Evolutionary conservation across 1,140 invertebrate species (phyloP), one percentile per base, ranked within the genome.

Genomic region (Bradynema listronoti): DNA sequence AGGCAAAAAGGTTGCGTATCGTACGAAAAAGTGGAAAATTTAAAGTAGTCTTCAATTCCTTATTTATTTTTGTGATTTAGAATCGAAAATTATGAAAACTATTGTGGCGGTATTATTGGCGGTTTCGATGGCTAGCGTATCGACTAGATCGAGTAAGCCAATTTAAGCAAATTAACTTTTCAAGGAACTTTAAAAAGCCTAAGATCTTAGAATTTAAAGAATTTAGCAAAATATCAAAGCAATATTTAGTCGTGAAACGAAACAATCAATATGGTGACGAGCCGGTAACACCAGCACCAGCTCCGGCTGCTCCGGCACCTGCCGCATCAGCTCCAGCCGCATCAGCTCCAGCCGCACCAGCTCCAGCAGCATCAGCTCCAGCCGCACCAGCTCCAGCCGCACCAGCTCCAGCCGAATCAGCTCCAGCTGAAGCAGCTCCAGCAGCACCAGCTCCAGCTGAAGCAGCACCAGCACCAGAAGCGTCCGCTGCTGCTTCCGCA

Each of bases 231-330:
- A 39, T n/a, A n/a, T n/a, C n/a, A n/a, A n/a, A n/a, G n/a, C 36
- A 22, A 47, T 9, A 30, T 50, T 50, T 50, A 50, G 47, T 50
- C n/a, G 47, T 50, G n/a, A 50, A 50, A n/a, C 47, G 47, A 2
- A 50, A 50, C 47, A 50, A 50, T 29, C n/a, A n/a, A 3, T 50
- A 50, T 24, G 47, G 47, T 30, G 47, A 50, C 47, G 47, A 50
- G 47, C 47, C 47, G 27, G 47, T 50, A 4, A n/a, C 4, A 3
- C 47, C 47, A 4, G 47, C 4, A 24, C 47, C 47, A 50, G 47
- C 47, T 24, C 3, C 4, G 3, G 16, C 47, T 9, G 47, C 19
- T 25, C n/a, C 47, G 47, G 47, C 47, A 4, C 47, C 47, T 30
- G 47, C 47, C 4, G 16, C 47, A 50, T n/a, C 47, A 50, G 47